A percentile compares a stretch with the other conserved stretches of the same genome.
Conservation (phyloP, 2,888 invertebrate genomes). For the Euplexia lucipara region DNA sequence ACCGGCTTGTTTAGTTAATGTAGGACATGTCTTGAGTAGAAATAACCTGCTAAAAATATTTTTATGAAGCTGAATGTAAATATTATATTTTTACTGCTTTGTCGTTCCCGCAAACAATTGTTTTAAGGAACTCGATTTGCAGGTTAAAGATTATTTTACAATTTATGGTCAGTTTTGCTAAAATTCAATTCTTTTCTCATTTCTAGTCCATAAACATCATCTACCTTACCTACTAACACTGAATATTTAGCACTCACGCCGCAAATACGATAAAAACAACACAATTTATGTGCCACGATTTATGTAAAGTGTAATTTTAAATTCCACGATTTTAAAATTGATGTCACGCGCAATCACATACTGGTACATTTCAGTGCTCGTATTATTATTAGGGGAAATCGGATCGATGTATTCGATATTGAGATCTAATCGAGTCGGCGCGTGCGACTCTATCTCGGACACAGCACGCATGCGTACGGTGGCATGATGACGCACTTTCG, state of each 20-base stretch:
- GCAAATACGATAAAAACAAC: slow-evolving; percentile 35
- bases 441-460: slow-evolving; percentile 55
- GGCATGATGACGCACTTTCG: slow-evolving; percentile 69
- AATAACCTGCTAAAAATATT: slow-evolving; percentile 15
- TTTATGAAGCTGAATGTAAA: slow-evolving; percentile 5
- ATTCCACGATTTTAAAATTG: slow-evolving; percentile 65
- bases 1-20: slow-evolving; percentile 22
- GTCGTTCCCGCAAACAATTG: slow-evolving; percentile 8
- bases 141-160: slow-evolving; percentile 26
- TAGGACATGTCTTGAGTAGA: slow-evolving; percentile 1
- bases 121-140: slow-evolving; percentile 16
- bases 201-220: slow-evolving; percentile 41
- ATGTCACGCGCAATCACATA: slow-evolving; percentile 60
- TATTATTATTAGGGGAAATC: slow-evolving; percentile 71
- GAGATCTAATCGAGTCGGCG: slow-evolving; percentile 67
- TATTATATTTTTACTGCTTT: slow-evolving; percentile 24
- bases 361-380: slow-evolving; percentile 44
- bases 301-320: slow-evolving; percentile 56
- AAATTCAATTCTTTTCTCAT: slow-evolving; percentile 6
- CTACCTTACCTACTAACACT: slow-evolving; percentile 26
- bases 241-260: slow-evolving; percentile 50
- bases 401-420: slow-evolving; percentile 56
- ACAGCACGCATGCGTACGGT: slow-evolving; percentile 59
- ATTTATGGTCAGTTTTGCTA: slow-evolving; percentile 9
- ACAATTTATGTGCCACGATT: slow-evolving; percentile 59